Base-by-base conservation (phyloP, 2,888 invertebrate genomes). In the Yponomeuta plumbellus region DNA sequence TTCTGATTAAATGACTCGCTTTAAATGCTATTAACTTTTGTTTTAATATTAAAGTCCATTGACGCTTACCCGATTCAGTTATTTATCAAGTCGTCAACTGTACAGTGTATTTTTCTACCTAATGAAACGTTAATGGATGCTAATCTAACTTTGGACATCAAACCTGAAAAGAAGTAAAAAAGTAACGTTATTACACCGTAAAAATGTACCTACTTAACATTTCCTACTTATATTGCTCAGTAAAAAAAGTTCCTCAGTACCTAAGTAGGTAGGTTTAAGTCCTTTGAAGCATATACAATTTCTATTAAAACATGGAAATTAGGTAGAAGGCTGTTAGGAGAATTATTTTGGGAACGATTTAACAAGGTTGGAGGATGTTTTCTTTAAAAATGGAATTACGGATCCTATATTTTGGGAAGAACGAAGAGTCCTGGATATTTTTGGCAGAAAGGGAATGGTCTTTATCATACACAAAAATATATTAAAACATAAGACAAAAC, bases 111-210 rank as follows among this genome's bases (percentile, higher is more conserved):
- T 52, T 17, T 52, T 52, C 44, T 52, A 52, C 44, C 44, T 13
- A 52, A 13, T 52, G 2, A 3, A 52, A 52, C 44, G 3, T 52
- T 52, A 52, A 52, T 52, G 44, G 17, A 17, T 52, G 44, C 44
- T 52, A 52, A 52, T 52, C 13, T 23, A 59, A 59, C 13, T 59
- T 21, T 59, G n/a, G 59, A 22, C 59, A 59, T 59, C 44, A 59
- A 59, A 59, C 59, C 59, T 59, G 59, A 59, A 59, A 59, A 59
- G 59, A 59, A 59, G 13, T 59, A 23, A 59, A 59, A 58, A 58
- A 56, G 20, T 58, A 21, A 58, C 58, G 58, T 52, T 52, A 52
- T 17, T 17, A 17, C 44, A 17, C 44, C 1, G 44, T 13, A 17
- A 52, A 52, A 52, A 52, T 34, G 34, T 34, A 34, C 34, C 8